Evolutionary conservation across 2,888 invertebrate genomes (phyloP).

Genomic region (Corbicula japonica): DNA sequence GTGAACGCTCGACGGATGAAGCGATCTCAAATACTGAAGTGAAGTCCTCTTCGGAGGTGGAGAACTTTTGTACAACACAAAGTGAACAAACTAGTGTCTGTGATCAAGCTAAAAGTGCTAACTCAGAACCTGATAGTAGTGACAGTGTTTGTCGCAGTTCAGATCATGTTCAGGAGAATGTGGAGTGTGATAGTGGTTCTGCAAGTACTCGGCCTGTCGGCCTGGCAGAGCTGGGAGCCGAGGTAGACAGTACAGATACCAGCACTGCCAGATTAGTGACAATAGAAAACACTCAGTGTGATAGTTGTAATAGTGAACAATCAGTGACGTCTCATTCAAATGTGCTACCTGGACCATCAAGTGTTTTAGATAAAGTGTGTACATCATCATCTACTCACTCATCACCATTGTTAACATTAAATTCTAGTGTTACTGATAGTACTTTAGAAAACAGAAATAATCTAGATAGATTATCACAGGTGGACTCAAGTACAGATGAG

Average conservation of each 20-base stretch:
- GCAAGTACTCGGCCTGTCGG: constrained; percentile 16
- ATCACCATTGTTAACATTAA: constrained; percentile 22
- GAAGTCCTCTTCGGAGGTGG: constrained; percentile 31
- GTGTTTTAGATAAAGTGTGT: constrained; percentile 41
- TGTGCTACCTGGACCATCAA: constrained; percentile 9
- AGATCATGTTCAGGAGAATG: constrained; percentile 49
- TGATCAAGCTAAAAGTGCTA: constrained; percentile 64
- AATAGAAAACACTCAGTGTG: constrained; percentile 54
- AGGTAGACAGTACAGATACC: constrained; percentile 64
- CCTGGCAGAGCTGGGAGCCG: constrained; percentile 24
- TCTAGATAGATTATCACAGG: constrained; percentile 32
- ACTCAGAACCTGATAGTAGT: constrained; percentile 68
- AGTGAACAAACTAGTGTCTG: constrained; percentile 60
- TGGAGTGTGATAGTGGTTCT: constrained; percentile 68
- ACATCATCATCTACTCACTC: constrained; percentile 42
- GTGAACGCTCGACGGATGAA: constrained; percentile 20
- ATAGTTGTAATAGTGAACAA: constrained; percentile 64
- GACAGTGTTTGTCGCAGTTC: constrained; percentile 52
- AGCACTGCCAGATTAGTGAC: background rate
- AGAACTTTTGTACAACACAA: constrained; percentile 15
- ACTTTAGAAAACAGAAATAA: constrained; percentile 12
- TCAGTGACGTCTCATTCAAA: constrained; percentile 2
- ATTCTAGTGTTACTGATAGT: constrained; percentile 15
- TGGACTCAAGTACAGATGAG: constrained; percentile 54
- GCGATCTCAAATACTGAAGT: constrained; percentile 58